These are phyloP conservation scores for Pangasianodon gigas DNA, from an alignment of 2,113 vertebrate genomes.

Conservation along the genomic window DNA sequence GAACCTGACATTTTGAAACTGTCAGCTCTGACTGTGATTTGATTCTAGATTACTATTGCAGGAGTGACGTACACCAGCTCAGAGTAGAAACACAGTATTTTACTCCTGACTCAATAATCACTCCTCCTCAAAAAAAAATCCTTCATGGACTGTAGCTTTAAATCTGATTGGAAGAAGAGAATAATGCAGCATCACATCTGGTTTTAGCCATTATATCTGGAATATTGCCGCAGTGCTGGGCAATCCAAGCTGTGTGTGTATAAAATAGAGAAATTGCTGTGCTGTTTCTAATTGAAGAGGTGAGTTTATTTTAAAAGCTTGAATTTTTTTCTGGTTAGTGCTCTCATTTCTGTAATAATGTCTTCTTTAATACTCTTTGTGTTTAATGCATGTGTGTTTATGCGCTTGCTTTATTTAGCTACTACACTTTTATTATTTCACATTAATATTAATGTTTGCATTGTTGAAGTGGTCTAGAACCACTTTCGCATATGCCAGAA, in stretches of 20 bases:
- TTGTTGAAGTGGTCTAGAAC: neutral
- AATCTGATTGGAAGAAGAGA: neutral
- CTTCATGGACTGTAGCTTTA: neutral
- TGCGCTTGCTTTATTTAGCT: neutral
- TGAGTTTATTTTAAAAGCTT: constrained; percentile 2
- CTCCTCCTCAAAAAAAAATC: neutral
- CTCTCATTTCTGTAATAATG: neutral
- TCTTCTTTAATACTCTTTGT: neutral
- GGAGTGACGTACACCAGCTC: neutral
- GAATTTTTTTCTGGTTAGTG: neutral
- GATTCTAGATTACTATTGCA: neutral
- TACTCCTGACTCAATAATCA: neutral
- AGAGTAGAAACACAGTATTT: neutral
- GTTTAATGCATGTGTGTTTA: neutral
- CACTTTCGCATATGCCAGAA: too few species aligned
- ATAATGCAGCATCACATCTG: neutral
- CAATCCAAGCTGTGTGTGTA: neutral
- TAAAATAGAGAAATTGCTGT: neutral
- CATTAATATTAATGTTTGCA: neutral
- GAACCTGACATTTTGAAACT: neutral
- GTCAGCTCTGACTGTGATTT: neutral
- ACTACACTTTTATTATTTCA: neutral
- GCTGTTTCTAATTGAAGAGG: neutral
- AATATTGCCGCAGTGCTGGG: neutral
- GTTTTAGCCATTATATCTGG: neutral